These are phyloP conservation scores for Spodoptera exigua DNA, from an alignment of 2,888 invertebrate genomes.

Conservation along the genomic window DNA sequence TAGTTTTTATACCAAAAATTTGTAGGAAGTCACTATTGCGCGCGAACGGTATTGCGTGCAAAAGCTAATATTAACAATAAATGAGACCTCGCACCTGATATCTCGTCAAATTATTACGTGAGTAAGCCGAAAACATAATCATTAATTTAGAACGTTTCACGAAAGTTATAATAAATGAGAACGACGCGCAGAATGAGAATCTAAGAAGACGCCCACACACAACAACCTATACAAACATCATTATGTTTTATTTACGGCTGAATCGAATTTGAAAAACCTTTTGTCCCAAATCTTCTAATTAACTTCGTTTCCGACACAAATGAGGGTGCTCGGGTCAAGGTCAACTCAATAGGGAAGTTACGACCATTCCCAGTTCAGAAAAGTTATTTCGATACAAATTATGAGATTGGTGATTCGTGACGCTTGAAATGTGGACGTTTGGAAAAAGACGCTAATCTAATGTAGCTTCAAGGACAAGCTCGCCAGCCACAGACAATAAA, in stretches of 20 bases:
- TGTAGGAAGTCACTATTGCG: too few species aligned
- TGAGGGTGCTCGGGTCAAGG: constrained; percentile 36
- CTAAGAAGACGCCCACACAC: too few species aligned
- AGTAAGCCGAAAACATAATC: too few species aligned
- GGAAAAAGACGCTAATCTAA: neutral
- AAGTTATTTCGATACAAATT: constrained; percentile 30
- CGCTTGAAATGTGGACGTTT: neutral
- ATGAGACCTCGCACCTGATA: too few species aligned
- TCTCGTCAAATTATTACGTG: too few species aligned
- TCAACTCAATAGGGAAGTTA: constrained; percentile 15
- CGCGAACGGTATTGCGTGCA: too few species aligned
- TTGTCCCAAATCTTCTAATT: constrained; percentile 19
- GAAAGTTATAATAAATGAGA: too few species aligned
- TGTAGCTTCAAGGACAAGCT: neutral
- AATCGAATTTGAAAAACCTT: constrained; percentile 8
- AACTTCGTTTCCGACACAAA: constrained; percentile 20
- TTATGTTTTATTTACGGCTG: constrained; percentile 1
- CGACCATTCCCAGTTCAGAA: constrained; percentile 15
- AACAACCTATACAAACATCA: neutral
- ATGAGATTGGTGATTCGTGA: constrained; percentile 1
- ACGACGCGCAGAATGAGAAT: too few species aligned
- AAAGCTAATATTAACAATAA: too few species aligned
- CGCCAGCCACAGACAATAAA: too few species aligned
- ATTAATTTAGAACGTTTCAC: too few species aligned
- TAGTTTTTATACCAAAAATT: too few species aligned